Conservation (phyloP, 2,113 vertebrate species). For the Vimba vimba region DNA sequence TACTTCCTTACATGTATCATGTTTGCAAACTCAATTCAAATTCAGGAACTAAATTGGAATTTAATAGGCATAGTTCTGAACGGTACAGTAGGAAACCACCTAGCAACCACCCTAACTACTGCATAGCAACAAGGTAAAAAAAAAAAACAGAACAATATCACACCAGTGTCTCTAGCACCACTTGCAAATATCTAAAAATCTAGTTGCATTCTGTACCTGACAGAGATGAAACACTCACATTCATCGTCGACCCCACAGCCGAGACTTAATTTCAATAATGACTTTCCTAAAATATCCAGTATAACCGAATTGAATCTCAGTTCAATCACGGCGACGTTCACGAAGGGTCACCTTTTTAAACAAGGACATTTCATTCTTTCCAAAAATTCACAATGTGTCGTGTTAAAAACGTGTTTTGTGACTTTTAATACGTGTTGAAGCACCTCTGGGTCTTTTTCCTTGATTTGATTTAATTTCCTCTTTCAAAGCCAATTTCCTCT, state of each 20-base stretch:
- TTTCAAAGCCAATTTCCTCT: conserved; percentile 46
- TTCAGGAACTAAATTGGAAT: background rate
- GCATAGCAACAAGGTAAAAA: background rate
- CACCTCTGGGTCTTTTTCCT: conserved; percentile 56
- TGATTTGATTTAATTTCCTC: conserved; percentile 64
- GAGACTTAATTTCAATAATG: conserved; percentile 4
- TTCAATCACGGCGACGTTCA: background rate
- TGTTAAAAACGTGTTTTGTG: conserved; percentile 60
- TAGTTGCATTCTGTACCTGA: background rate
- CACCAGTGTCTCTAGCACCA: background rate
- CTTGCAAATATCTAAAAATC: background rate
- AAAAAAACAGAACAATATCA: background rate
- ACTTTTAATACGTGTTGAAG: conserved; percentile 60
- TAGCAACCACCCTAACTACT: background rate
- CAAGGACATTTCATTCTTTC: conserved; percentile 41
- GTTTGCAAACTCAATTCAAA: background rate
- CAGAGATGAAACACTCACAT: background rate
- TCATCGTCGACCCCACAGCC: background rate
- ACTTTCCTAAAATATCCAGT: conserved; percentile 20
- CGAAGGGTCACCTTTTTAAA: conserved; percentile 40
- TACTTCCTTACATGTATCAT: background rate
- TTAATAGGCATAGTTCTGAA: background rate
- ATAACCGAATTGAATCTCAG: conserved; percentile 6
- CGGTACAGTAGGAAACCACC: too few relatives aligned
- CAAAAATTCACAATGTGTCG: conserved; percentile 59